Conservation (phyloP, 2,113 vertebrate genomes). For the Dicentrarchus labrax region DNA sequence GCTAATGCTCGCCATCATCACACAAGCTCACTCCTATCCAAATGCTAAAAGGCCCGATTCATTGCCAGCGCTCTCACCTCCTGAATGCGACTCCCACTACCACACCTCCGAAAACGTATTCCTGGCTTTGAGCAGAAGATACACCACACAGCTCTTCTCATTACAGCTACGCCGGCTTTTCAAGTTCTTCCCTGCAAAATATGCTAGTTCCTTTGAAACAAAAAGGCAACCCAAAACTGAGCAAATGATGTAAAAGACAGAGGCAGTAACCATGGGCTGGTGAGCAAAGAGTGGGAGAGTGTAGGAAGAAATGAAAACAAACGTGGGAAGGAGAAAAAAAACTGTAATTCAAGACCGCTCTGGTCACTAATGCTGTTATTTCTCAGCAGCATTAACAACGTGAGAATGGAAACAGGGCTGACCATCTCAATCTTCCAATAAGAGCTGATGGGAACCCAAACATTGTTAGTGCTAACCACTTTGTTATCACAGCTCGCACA, state of each 20-base stretch:
- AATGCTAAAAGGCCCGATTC: conserved; percentile 61
- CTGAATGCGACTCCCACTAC: conserved; percentile 41
- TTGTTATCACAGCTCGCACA: conserved; percentile 1
- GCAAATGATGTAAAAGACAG: not conserved
- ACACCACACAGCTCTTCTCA: conserved; percentile 12
- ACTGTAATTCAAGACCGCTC: conserved; percentile 33
- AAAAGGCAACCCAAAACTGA: not conserved
- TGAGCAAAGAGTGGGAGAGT: conserved; percentile 53
- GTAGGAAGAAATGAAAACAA: conserved; percentile 61
- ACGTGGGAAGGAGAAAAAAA: conserved; percentile 61
- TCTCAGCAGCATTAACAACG: conserved; percentile 46
- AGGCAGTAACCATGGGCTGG: conserved; percentile 7
- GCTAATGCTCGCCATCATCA: conserved; percentile 69
- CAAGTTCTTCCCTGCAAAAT: not conserved
- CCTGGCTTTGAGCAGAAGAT: conserved; percentile 35
- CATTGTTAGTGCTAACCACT: conserved; percentile 30
- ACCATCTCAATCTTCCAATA: conserved; percentile 12
- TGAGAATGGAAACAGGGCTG: not conserved
- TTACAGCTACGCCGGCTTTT: not conserved
- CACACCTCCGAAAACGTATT: conserved; percentile 45
- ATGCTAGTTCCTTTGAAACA: not conserved
- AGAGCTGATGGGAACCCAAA: conserved; percentile 27
- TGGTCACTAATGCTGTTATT: conserved; percentile 52
- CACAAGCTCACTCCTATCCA: conserved; percentile 57
- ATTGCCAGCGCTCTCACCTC: conserved; percentile 67